Evolutionary conservation across 2,797 vertebrate genomes (phyloP).

Genomic region (Smutsia gigantea): DNA sequence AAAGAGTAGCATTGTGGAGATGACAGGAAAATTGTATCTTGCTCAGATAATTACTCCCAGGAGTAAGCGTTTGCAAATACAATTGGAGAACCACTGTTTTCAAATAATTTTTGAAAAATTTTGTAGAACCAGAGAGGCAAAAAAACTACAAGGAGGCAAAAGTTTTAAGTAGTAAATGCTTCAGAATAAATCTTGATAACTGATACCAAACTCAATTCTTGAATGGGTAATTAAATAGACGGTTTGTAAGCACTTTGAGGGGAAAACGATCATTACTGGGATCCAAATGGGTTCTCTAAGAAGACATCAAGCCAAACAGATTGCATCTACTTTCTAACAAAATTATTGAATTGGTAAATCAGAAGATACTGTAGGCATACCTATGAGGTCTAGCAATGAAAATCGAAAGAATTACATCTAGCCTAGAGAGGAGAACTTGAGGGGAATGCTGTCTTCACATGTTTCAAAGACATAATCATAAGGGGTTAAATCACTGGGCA

Average conservation of each 20-base stretch:
- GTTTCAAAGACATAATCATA: not conserved
- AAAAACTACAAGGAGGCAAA: not conserved
- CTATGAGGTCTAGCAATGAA: not conserved
- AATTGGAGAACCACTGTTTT: not conserved
- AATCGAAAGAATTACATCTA: constrained; percentile 8
- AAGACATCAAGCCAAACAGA: constrained; percentile 1
- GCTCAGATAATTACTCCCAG: constrained; percentile 39
- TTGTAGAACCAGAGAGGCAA: not conserved
- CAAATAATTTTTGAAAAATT: constrained; percentile 19
- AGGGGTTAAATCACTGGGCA: not conserved
- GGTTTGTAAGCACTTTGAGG: not conserved
- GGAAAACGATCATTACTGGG: not conserved
- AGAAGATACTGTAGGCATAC: not conserved
- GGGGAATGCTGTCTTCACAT: not conserved
- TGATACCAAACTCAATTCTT: not conserved
- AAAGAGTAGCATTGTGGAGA: not conserved
- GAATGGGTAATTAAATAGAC: constrained; percentile 31
- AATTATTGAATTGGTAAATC: constrained; percentile 30
- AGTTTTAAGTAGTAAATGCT: constrained; percentile 35
- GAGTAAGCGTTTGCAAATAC: constrained; percentile 28
- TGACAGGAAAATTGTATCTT: not conserved
- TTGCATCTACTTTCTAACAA: constrained; percentile 32
- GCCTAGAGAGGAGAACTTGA: not conserved
- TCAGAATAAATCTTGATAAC: constrained; percentile 10
- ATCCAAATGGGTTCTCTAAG: constrained; percentile 41